phyloP scores from a whole-genome alignment of 2,888 invertebrate genomes.

The Rhaphigaster nebulosa region DNA sequence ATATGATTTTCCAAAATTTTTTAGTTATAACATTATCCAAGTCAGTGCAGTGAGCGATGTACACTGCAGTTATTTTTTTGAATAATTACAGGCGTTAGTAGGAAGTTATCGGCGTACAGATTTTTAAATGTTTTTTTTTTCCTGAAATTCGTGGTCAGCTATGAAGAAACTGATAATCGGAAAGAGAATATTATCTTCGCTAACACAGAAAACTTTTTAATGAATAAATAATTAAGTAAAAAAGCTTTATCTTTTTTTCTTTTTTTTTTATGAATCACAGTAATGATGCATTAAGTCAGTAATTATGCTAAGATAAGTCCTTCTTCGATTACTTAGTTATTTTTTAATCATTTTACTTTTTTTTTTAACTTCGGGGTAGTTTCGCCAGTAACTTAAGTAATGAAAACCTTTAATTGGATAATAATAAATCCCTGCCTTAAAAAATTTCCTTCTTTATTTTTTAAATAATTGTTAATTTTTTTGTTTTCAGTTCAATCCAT shows the following conservation, averaged over 20 bases:
- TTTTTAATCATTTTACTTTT: background rate
- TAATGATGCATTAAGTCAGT: slow-evolving; percentile 8
- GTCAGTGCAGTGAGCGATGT: no score
- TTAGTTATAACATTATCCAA: no score
- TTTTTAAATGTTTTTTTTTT: background rate
- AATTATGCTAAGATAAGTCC: background rate
- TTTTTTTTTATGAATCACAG: background rate
- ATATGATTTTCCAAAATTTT: no score
- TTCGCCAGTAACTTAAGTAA: background rate
- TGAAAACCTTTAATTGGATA: background rate
- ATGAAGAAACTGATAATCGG: background rate
- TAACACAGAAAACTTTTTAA: background rate
- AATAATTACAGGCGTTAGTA: no score
- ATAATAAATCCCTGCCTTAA: background rate
- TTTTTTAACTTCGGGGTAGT: background rate
- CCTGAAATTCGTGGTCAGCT: background rate
- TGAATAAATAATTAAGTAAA: background rate
- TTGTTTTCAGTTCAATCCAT: no score
- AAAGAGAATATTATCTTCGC: background rate
- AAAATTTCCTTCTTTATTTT: background rate
- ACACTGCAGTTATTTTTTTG: no score
- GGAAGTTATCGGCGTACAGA: no score
- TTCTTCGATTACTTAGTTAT: background rate
- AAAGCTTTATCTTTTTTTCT: background rate
- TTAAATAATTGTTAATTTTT: no score